Conservation (phyloP, 1,140 invertebrate species). For the Aphis craccivora region DNA sequence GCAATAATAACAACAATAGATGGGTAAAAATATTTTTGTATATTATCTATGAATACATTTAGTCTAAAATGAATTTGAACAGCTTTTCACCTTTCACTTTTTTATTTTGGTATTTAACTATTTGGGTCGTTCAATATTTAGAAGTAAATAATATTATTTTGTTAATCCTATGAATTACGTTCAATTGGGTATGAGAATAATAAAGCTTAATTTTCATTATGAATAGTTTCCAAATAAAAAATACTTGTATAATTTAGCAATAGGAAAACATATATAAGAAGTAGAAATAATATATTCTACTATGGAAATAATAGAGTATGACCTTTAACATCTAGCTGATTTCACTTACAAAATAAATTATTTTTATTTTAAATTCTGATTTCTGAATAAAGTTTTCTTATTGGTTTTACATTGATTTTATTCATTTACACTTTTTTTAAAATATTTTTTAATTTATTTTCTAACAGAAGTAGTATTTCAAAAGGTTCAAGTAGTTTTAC, state of each 20-base stretch:
- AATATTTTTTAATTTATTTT: background rate
- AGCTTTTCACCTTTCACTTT: conserved; percentile 39
- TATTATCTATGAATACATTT: conserved; percentile 23
- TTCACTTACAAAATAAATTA: background rate
- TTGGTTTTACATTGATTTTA: background rate
- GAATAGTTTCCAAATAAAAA: background rate
- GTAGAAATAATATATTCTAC: background rate
- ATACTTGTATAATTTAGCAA: background rate
- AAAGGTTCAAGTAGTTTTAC: background rate
- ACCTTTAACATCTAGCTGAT: background rate
- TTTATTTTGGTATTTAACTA: background rate
- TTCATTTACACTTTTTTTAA: background rate
- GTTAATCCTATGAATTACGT: background rate
- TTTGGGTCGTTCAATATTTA: background rate
- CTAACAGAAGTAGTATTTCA: background rate
- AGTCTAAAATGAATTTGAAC: background rate
- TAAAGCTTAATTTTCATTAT: background rate
- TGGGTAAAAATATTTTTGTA: background rate
- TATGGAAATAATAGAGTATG: background rate
- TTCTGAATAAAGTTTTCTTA: background rate
- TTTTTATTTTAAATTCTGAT: conserved; percentile 12
- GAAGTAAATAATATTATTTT: background rate
- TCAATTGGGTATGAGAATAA: background rate
- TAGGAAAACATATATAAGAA: background rate
- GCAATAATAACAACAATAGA: conserved; percentile 30